Evolutionary conservation across 1,140 invertebrate genomes (phyloP).

Genomic region (Drosophila murphyi): DNA sequence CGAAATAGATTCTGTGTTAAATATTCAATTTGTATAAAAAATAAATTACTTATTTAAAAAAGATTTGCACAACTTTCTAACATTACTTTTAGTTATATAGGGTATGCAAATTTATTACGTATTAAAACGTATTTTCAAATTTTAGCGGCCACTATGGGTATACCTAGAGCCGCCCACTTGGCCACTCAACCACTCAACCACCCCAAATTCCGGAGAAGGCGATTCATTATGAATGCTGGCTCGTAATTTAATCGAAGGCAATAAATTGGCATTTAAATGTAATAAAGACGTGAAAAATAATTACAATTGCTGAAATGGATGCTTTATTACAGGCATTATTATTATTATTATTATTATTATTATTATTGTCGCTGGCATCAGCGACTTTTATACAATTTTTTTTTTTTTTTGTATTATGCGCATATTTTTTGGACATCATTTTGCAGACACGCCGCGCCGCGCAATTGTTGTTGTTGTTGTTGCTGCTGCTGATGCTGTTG

Average conservation of each 20-base stretch:
- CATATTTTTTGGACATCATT: conserved; percentile 68
- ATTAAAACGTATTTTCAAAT: conserved; percentile 36
- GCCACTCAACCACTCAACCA: neutral
- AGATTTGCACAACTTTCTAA: neutral
- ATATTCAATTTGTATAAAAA: no score
- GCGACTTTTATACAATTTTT: conserved; percentile 58
- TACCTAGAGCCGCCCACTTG: neutral
- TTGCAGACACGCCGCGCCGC: neutral
- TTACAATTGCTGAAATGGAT: conserved; percentile 57
- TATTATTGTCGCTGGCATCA: conserved; percentile 45
- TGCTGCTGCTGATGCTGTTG: conserved; percentile 36
- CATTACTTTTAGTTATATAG: neutral
- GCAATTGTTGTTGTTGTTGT: conserved; percentile 31
- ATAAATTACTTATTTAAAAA: no score
- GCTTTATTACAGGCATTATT: conserved; percentile 52
- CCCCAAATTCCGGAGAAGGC: conserved; percentile 17
- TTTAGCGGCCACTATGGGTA: conserved; percentile 34
- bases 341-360: conserved; percentile 55
- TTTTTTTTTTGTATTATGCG: conserved; percentile 70
- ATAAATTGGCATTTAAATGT: conserved; percentile 83
- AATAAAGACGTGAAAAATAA: conserved; percentile 80
- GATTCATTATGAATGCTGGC: conserved; percentile 47
- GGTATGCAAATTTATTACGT: conserved; percentile 32
- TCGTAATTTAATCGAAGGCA: conserved; percentile 79
- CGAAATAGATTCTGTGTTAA: no score